Evolutionary conservation across 2,797 vertebrate species (phyloP), one percentile per base, ranked within the genome.

Genomic region (Amphiprion clarkii): DNA sequence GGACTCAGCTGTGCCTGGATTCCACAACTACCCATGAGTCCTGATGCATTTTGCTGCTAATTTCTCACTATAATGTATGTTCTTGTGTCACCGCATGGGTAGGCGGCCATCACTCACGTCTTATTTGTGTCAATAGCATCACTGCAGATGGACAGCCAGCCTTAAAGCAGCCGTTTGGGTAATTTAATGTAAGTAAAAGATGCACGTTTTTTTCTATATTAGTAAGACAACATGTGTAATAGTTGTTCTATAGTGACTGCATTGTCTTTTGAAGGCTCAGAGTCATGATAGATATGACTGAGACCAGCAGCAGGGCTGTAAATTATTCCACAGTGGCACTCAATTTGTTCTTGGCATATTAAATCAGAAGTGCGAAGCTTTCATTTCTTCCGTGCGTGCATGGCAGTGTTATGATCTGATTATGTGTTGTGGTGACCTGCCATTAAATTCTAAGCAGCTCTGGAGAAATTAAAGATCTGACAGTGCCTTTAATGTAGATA

Each of bases 271-370:
- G 48, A 36, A 33, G 48, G 44, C 27, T 58, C 57, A 74, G 51
- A 56, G 36, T 65, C 58, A 52, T 54, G 77, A 81, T 81, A 81
- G 65, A 81, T 82, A 67, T 89, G 85, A 93, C 84, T 78, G 82
- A 87, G 85, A 75, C 83, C 80, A 87, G 80, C 71, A 86, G 78
- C 73, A 71, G 73, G 76, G 71, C 82, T 82, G 83, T 82, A 71
- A 92, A 89, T 91, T 80, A 92, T 87, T 89, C 86, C 78, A 65
- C 58, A 67, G 70, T 33, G 46, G 81, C 76, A 91, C 83, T 91
- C 89, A 93, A 90, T 94, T 93, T 92, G 84, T 83, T 86, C 79
- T 16, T 65, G 82, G 80, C 79, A 91, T 87, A 94, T 94, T 91
- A 83, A 92, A 95, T 95, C 86, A 93, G 74, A 81, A 63, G 59